Percentiles rank a stretch among this genome's conserved stretches.
These are phyloP conservation scores for Camelus bactrianus DNA, from an alignment of 2,113 vertebrate genomes.

Conservation along the genomic window DNA sequence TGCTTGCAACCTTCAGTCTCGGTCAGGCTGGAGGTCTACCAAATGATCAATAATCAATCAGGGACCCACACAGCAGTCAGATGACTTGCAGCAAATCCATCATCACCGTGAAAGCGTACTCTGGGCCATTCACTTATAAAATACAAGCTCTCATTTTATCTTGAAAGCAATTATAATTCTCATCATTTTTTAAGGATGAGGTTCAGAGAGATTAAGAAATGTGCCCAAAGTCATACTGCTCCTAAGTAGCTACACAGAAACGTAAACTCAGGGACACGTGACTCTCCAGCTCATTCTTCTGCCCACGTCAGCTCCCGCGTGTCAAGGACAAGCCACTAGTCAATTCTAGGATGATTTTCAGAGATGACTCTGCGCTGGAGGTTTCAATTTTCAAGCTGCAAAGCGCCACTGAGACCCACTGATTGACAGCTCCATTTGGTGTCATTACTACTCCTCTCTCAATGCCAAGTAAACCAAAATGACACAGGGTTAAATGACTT, in stretches of 20 bases:
- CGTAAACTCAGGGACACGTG: neutral
- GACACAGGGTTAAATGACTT: constrained; percentile 52
- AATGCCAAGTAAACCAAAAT: constrained; percentile 44
- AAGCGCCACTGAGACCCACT: neutral
- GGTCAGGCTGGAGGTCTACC: neutral
- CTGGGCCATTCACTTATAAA: neutral
- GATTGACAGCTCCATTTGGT: neutral
- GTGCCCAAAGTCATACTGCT: neutral
- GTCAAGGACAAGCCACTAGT: neutral
- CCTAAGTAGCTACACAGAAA: neutral
- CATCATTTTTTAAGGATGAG: neutral
- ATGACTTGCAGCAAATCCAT: neutral
- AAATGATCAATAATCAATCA: neutral
- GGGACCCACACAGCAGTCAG: neutral
- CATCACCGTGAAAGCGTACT: neutral
- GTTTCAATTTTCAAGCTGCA: constrained; percentile 41
- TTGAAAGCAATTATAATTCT: neutral
- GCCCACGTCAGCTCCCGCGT: neutral
- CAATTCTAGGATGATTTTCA: neutral
- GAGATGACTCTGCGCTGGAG: constrained; percentile 1
- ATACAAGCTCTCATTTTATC: neutral
- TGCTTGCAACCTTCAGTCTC: too few species aligned
- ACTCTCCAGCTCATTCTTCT: neutral
- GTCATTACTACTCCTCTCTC: constrained; percentile 19
- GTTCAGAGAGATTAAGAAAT: constrained; percentile 11